Conservation (phyloP, 2,113 vertebrate genomes). For the Sterrhoptilus dennistouni region DNA sequence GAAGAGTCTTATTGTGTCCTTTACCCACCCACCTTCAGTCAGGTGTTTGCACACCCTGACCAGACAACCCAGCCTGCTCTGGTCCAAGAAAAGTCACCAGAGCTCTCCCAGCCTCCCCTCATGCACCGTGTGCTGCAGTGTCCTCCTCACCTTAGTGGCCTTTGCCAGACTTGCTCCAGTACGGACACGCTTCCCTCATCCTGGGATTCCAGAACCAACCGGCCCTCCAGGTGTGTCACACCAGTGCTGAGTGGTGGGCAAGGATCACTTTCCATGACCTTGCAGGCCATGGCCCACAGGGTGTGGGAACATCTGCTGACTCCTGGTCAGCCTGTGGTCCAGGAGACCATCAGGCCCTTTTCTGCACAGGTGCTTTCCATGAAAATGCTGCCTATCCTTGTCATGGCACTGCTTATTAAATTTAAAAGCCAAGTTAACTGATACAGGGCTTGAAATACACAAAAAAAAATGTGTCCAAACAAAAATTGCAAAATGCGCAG, state of each 20-base stretch:
- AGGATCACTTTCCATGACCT: not conserved
- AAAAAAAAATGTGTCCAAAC: not conserved
- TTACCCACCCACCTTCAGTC: not conserved
- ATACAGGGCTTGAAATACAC: not conserved
- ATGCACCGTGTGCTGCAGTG: not conserved
- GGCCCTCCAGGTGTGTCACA: not conserved
- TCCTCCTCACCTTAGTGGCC: not conserved
- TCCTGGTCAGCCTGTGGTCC: not conserved
- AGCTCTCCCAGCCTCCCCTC: not conserved
- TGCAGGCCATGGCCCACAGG: not conserved
- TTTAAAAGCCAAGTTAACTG: not conserved
- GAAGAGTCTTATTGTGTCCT: not conserved
- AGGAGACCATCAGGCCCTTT: not conserved
- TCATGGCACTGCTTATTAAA: not conserved
- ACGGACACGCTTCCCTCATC: accelerated
- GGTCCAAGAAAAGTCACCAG: not conserved
- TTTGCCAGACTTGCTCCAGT: not conserved
- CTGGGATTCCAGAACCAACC: not conserved
- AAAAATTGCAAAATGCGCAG: not conserved
- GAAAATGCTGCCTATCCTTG: not conserved
- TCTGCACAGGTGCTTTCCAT: not conserved
- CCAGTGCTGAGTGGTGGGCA: not conserved
- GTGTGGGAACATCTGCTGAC: not conserved
- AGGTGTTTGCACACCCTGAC: not conserved
- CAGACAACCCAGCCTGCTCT: not conserved